A percentile compares a stretch with the other conserved stretches of the same genome.
Conservation (phyloP, 2,113 vertebrate genomes). For the Pyrgilauda ruficollis region DNA sequence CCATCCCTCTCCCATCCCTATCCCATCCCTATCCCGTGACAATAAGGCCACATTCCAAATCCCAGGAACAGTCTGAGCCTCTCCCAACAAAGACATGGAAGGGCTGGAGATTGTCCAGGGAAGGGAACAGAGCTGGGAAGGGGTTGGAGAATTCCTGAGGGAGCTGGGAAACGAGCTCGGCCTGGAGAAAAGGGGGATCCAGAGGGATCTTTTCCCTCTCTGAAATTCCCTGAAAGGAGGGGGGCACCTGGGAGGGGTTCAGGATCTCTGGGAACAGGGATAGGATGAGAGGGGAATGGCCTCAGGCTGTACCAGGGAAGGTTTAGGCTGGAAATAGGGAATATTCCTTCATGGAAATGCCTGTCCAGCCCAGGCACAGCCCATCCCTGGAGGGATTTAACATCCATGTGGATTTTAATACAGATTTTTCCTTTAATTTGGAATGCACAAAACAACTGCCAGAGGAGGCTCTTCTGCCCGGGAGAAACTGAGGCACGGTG, state of each 20-base stretch:
- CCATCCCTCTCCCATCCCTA: neutral
- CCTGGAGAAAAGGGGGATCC: neutral
- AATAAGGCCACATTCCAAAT: neutral
- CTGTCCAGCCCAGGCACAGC: neutral
- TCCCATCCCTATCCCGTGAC: neutral
- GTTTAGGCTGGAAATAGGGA: neutral
- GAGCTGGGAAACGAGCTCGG: neutral
- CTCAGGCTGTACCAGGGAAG: neutral
- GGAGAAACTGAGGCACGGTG: neutral
- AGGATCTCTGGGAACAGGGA: neutral
- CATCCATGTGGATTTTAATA: neutral
- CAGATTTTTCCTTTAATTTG: neutral
- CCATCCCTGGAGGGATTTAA: neutral
- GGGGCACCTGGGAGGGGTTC: too few relatives aligned
- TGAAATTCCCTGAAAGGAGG: neutral
- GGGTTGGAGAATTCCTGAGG: neutral
- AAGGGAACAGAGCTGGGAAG: neutral
- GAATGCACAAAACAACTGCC: neutral
- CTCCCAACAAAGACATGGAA: neutral
- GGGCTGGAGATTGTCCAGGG: neutral
- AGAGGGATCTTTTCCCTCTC: neutral
- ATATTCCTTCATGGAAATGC: neutral
- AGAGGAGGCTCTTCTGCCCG: neutral
- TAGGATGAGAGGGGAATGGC: accelerated
- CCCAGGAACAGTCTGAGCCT: neutral